Base-by-base conservation (phyloP, 2,888 invertebrate species). In the Keiferia lycopersicella region DNA sequence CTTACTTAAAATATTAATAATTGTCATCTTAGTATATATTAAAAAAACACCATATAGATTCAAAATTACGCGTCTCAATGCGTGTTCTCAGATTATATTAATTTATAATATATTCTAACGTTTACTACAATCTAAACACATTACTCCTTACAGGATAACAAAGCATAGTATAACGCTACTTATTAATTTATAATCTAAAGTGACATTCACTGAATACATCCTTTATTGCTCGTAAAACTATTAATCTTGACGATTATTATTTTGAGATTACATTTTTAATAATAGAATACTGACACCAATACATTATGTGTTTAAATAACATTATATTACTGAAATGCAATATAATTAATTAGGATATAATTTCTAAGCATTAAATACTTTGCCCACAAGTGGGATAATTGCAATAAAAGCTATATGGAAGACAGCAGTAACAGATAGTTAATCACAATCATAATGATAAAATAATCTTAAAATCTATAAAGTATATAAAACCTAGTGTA, bases 391-490 rank as follows among this genome's bases (percentile, higher is more conserved):
- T 20, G 20, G 20, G 38, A 62, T 61, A 59, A 1, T 26, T 16
- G 2, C 34, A 56, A 34, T 30, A n/a, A 34, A 73, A 71, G 75
- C 75, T 80, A 78, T 65, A 78, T 84, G 88, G 88, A 88, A 89
- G 87, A 88, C 88, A 67, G 76, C 71, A 78, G 75, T 78, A 78
- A 74, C 68, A 78, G 68, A 80, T 81, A 82, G 76, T 79, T 80
- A 80, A 76, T 71, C 12, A 72, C 74, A 66, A 53, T 56, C 51
- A 64, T 66, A 73, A 30, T 61, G 70, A 69, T 65, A 18, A 20
- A 39, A 62, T n/a, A 62, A 53, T 30, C 20, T 18, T 48, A 45
- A 58, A 38, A 63, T 66, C 30, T 66, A 66, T 61, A 61, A 65
- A 38, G 51, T 65, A 64, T 65, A 61, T 56, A 74, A 26, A 81